Percentiles rank a stretch among this genome's conserved stretches.
Evolutionary conservation across 2,797 vertebrate species (phyloP).

Genomic region (Sebastes cheni): DNA sequence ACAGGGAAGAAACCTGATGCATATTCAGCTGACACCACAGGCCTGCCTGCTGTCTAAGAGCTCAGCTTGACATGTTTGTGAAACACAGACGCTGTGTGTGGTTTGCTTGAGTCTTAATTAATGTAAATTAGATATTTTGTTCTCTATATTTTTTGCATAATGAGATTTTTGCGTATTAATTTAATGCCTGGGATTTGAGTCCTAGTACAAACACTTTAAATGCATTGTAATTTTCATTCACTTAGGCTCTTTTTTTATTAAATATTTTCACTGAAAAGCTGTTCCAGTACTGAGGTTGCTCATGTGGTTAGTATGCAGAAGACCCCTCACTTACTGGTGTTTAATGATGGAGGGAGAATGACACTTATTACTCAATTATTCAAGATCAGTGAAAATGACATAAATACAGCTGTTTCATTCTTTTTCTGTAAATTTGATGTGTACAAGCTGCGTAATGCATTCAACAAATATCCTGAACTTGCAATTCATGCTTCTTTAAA

Average conservation of each 20-base stretch:
- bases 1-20: slow-evolving; percentile 42
- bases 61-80: slow-evolving; percentile 35
- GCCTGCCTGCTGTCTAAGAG: slow-evolving; percentile 34
- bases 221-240: background rate
- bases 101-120: slow-evolving; percentile 15
- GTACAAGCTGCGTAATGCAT: background rate
- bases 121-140: background rate
- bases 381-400: background rate
- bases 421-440: background rate
- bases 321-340: background rate
- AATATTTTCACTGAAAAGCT: background rate
- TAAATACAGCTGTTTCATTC: background rate
- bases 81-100: slow-evolving; percentile 6
- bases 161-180: background rate
- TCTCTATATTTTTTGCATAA: background rate
- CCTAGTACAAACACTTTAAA: background rate
- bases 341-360: background rate
- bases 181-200: background rate
- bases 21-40: slow-evolving; percentile 49
- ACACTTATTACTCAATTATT: background rate
- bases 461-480: background rate
- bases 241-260: background rate
- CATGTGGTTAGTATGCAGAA: no score
- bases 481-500: background rate
- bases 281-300: background rate